Evolutionary conservation across 1,140 invertebrate species (phyloP), one percentile per base, ranked within the genome.

Genomic region (Papilio aristodemus): DNA sequence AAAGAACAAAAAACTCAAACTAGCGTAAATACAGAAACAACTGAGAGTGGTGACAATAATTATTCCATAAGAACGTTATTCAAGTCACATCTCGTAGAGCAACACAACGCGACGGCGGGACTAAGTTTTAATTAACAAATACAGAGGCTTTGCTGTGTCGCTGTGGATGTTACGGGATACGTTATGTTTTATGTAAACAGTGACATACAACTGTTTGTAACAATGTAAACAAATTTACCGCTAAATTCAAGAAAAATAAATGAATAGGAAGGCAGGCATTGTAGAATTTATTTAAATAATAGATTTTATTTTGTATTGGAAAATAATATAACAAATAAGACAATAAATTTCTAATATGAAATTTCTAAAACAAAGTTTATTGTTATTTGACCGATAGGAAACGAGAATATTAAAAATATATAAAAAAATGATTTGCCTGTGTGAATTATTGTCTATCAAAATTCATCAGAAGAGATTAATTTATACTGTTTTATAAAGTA

Each of bases 41-140:
- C 43, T 46, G 10, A 19, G 14, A 25, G 19, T 22, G 22, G 19
- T 11, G 43, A 54, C 46, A 54, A 22, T 19, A 54, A 54, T 54
- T 22, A 54, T 54, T 50, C 17, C 11, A 9, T n/a, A 17, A 50
- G 19, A 50, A 50, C 10, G 19, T 22, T 43, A 43, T 22, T 54
- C 19, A 22, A 9, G 9, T 22, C 46, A 19, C 14, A 54, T 11
- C 46, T 11, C 19, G 19, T 22, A 10, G 19, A 9, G 19, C 4
- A 19, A 46, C 14, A 17, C 14, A 14, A 50, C 43, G 43, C 46
- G 46, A 54, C 19, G 19, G 3, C 46, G 19, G 11, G 46, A 9
- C 22, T 54, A 54, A 54, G 9, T 54, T 54, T 54, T 54, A 54
- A 54, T 54, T 10, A 54, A 54, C 46, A 22, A 46, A 46, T 46